Evolutionary conservation across 2,888 invertebrate species (phyloP), one percentile per base, ranked within the genome.

Genomic region (Agriopis aurantiaria): DNA sequence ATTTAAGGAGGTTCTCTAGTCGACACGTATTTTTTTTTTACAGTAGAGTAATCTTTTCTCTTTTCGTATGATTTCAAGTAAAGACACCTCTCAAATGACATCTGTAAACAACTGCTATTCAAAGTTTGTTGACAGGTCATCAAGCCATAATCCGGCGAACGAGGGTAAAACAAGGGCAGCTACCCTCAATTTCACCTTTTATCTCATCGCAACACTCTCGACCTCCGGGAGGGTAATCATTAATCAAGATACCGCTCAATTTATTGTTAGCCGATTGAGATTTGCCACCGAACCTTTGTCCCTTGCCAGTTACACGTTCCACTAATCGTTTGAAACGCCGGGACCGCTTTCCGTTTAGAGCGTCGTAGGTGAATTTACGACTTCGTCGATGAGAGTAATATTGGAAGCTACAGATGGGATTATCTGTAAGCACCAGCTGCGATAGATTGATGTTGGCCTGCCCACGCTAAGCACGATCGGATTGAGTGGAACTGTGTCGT

Each of bases 171-270:
- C 55, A 65, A 62, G 63, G 65, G 58, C 52, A 70, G 14, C 51
- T 63, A 58, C 65, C 70, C 70, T 43, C 48, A 66, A 64, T 58
- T 64, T 46, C 63, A 63, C 58, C 68, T 68, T 68, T 72, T 69
- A 72, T 72, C 69, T 66, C 65, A 57, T 60, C 55, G 66, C 59
- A 64, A 66, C 66, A 72, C 62, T 67, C 58, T 46, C 58, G 61
- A 62, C 67, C 65, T 63, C 61, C 65, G 45, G 51, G 53, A 56
- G 67, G 69, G 64, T 73, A 61, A 72, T 78, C 81, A 80, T 81
- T 82, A 83, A 87, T 82, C 82, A 83, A 82, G 78, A 83, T 82
- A 84, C 81, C 75, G 78, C 77, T 75, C 76, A 81, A 88, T 87
- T 86, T 86, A 86, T 85, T 81, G 84, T 78, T 74, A 71, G 71